Conservation (phyloP, 64 coral and sea anemone genomes). For the Trachythela sp. region DNA sequence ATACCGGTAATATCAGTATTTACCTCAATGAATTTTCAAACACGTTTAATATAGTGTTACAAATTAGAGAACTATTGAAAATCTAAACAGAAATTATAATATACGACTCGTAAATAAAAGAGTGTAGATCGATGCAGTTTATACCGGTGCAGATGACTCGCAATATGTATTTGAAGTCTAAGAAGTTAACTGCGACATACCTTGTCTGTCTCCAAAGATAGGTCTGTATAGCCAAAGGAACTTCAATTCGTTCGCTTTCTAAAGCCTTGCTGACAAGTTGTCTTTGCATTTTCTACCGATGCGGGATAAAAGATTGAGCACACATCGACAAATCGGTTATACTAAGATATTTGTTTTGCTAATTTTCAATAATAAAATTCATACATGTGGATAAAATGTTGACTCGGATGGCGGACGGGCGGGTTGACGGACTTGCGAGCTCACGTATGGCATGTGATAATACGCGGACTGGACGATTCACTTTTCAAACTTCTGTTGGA, state of each 20-base stretch:
- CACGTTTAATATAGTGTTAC: background rate
- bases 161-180: background rate
- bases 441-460: too few relatives aligned
- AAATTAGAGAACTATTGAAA: background rate
- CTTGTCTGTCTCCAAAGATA: constrained; percentile 99
- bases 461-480: too few relatives aligned
- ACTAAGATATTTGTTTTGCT: background rate
- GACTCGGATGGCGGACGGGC: too few relatives aligned
- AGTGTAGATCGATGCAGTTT: too few relatives aligned
- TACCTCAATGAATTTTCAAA: background rate
- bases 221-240: constrained; percentile 94
- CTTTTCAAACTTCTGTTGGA: too few relatives aligned
- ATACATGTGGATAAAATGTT: too few relatives aligned
- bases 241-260: constrained; percentile 75
- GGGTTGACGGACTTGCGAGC: too few relatives aligned
- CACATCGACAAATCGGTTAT: background rate
- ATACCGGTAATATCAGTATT: background rate
- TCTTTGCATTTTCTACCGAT: background rate
- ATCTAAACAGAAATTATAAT: background rate
- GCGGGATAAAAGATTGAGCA: background rate
- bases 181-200: constrained; percentile 39
- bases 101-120: too few relatives aligned
- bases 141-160: too few relatives aligned
- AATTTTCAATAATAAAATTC: background rate
- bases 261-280: constrained; percentile 60